Evolutionary conservation across 2,888 invertebrate genomes (phyloP).

Genomic region (Acanthococcus lagerstroemiae): DNA sequence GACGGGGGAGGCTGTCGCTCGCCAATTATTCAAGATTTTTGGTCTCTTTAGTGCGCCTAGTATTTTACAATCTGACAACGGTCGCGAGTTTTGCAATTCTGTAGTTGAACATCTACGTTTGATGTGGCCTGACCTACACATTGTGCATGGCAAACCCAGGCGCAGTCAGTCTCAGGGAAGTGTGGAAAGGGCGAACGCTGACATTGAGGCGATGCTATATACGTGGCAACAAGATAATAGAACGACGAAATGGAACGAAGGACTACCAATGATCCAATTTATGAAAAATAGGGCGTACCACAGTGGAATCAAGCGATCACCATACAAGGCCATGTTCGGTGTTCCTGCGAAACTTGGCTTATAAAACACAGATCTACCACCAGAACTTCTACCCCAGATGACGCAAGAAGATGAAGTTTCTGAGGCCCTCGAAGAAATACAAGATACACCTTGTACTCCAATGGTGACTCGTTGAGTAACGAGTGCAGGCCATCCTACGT

Average conservation of each 20-base stretch:
- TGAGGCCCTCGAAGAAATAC: too few relatives aligned
- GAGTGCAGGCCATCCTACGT: too few relatives aligned
- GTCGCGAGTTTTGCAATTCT: slow-evolving; percentile 37
- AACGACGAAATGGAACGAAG: slow-evolving; percentile 42
- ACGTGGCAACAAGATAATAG: slow-evolving; percentile 41
- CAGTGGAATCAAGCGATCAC: slow-evolving; percentile 39
- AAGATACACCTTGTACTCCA: too few relatives aligned
- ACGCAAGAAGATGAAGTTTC: too few relatives aligned
- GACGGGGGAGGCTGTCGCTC: slow-evolving; percentile 38
- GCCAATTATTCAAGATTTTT: slow-evolving; percentile 35
- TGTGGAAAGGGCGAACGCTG: slow-evolving; percentile 41
- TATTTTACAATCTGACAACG: slow-evolving; percentile 35
- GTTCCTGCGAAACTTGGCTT: not conserved
- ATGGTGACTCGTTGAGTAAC: too few relatives aligned
- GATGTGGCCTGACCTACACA: slow-evolving; percentile 40
- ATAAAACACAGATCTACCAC: too few relatives aligned
- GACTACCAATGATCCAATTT: slow-evolving; percentile 41
- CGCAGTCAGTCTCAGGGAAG: slow-evolving; percentile 39
- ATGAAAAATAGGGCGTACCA: slow-evolving; percentile 42
- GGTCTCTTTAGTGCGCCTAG: slow-evolving; percentile 32
- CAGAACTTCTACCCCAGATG: too few relatives aligned
- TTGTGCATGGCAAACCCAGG: slow-evolving; percentile 41
- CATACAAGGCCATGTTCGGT: slow-evolving; percentile 39
- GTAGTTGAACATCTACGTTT: slow-evolving; percentile 36
- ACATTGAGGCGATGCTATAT: slow-evolving; percentile 40